Conservation (phyloP, 53 echinoderm and acorn worm species). For the Pentamera pediparva region DNA sequence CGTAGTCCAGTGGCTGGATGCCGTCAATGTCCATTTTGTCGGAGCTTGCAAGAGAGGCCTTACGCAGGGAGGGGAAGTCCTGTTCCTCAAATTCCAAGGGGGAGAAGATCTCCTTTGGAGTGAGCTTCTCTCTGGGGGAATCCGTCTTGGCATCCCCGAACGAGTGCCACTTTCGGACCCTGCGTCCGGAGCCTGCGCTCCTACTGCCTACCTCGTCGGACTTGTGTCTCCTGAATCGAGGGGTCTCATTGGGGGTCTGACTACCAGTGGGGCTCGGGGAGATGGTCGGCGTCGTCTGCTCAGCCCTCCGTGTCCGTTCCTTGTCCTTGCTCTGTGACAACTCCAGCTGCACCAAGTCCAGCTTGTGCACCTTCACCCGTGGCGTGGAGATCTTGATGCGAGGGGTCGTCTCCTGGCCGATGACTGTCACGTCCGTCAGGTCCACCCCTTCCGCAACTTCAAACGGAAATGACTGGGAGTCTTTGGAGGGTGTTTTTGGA, state of each 20-base stretch:
- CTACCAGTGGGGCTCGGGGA: conserved; percentile 5
- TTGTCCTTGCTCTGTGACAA: background rate
- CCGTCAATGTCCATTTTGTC: conserved; percentile 81
- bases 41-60: too few species aligned
- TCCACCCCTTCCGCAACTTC: conserved; percentile 1
- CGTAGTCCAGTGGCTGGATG: conserved; percentile 57
- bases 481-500: background rate
- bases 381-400: conserved; percentile 50
- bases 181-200: conserved; percentile 6
- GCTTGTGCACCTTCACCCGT: conserved; percentile 61
- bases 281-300: background rate
- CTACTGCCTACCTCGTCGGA: conserved; percentile 48
- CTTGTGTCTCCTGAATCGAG: conserved; percentile 47
- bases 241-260: conserved; percentile 21
- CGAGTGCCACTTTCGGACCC: conserved; percentile 27
- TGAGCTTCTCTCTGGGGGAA: background rate
- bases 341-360: conserved; percentile 1
- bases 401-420: background rate
- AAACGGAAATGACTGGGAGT: conserved; percentile 12
- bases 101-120: background rate
- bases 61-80: too few species aligned
- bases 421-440: background rate
- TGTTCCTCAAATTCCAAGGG: background rate
- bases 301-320: background rate
- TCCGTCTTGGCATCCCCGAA: background rate